Evolutionary conservation across 2,113 vertebrate species (phyloP).

Genomic region (Tachuris rubrigastra): DNA sequence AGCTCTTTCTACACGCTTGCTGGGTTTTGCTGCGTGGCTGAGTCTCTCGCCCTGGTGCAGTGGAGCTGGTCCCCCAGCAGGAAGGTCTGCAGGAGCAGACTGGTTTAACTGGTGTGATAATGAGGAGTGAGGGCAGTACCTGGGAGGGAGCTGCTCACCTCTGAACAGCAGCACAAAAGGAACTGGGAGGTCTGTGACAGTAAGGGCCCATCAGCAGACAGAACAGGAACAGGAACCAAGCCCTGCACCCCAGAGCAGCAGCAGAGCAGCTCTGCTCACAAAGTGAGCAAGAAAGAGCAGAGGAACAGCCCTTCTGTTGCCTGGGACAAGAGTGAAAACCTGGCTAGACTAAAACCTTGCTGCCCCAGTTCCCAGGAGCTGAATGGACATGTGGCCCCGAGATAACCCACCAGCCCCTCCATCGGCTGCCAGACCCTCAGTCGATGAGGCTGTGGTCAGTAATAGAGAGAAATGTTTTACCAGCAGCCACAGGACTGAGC

Average conservation of each 20-base stretch:
- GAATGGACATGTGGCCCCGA: fast-evolving
- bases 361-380: not conserved
- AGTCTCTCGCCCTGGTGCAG: fast-evolving
- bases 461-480: not conserved
- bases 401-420: not conserved
- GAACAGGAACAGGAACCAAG: not conserved
- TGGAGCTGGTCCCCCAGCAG: not conserved
- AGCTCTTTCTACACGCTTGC: not conserved
- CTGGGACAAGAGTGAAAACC: not conserved
- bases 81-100: not conserved
- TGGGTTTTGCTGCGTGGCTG: not conserved
- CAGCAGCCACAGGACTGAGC: not conserved
- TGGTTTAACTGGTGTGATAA: not conserved
- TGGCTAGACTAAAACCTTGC: not conserved
- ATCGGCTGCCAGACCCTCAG: not conserved
- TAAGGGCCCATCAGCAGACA: not conserved
- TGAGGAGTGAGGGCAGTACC: not conserved
- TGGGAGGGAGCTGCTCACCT: not conserved
- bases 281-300: not conserved
- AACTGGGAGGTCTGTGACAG: not conserved
- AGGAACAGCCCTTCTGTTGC: not conserved
- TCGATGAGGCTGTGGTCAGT: fast-evolving
- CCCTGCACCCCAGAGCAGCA: not conserved
- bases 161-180: not conserved
- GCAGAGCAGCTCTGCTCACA: not conserved